Base-by-base conservation (phyloP, 2,113 vertebrate genomes). In the Oenanthe melanoleuca region DNA sequence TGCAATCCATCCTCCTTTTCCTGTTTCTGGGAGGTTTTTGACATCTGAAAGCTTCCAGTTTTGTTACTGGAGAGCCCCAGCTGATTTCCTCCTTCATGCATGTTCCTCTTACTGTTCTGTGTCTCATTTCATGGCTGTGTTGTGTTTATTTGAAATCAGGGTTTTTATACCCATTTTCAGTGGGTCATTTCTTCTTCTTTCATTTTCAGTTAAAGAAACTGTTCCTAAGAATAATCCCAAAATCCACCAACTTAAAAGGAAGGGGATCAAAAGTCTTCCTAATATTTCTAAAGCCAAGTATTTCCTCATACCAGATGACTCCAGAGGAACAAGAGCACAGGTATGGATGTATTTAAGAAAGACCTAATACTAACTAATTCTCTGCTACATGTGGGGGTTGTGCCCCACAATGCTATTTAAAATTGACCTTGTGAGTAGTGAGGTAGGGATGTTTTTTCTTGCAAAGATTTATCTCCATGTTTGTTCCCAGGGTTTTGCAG, bases 401-500 rank as follows among this genome's bases (percentile, higher is more conserved):
- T 91, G 84, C 55, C 65, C 53, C 38, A 26, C 1, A 8, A 63
- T 49, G 47, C 60, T 88, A 33, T 93, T 92, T 95, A 96, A 94
- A 94, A 94, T 82, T 93, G 94, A 91, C 84, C 86, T 94, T 74
- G 40, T 71, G 89, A 83, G 28, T 69, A 86, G 65, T 34, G 52
- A 88, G 69, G 77, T 61, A 28, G 74, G 44, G 75, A 61, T 86
- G 81, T 65, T 91, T 67, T 95, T 93, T 92, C 67, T 97, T 89
- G 57, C 60, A 89, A 96, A 95, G 96, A 96, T 97, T 97, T 97
- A 96, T 96, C 96, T 97, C 92, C 59, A 28, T 93, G 56, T 91
- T 97, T 95, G 79, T 96, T 98, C 97, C 93, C 96, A 97, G 92
- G 89, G 92, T 89, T 97, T 97, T 93, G 91, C 93, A 79, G 91